Evolutionary conservation across 2,113 vertebrate species (phyloP).

Genomic region (Poeciliopsis turrubarensis): DNA sequence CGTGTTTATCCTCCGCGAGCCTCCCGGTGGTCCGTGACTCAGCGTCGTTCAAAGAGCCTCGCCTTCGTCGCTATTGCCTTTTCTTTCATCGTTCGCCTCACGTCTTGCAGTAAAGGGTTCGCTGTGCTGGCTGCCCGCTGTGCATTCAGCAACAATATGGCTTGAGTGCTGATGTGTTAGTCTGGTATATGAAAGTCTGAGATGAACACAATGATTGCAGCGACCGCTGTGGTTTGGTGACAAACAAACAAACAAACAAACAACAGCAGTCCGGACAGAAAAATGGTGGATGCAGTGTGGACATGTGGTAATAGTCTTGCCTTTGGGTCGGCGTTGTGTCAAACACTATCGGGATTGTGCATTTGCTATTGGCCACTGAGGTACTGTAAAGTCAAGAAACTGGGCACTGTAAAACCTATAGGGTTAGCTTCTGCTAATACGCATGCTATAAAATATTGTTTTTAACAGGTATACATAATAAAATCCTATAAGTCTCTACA

Average conservation of each 20-base stretch:
- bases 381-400: constrained; percentile 47
- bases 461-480: constrained; percentile 58
- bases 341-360: constrained; percentile 66
- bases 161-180: constrained; percentile 48
- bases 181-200: constrained; percentile 56
- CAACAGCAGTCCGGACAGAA: constrained; percentile 36
- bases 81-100: constrained; percentile 27
- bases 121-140: constrained; percentile 37
- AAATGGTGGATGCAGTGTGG: constrained; percentile 12
- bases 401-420: constrained; percentile 60
- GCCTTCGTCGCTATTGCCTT: constrained; percentile 15
- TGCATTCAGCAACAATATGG: constrained; percentile 64
- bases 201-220: constrained; percentile 14
- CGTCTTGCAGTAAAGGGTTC: constrained; percentile 68
- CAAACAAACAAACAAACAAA: constrained; percentile 27
- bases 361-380: constrained; percentile 67
- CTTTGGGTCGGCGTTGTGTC: constrained; percentile 49
- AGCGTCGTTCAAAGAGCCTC: constrained; percentile 26
- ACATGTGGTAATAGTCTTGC: constrained; percentile 54
- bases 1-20: constrained; percentile 33
- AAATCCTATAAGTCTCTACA: constrained; percentile 67
- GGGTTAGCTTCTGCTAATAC: constrained; percentile 51
- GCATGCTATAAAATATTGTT: constrained; percentile 74
- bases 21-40: constrained; percentile 35
- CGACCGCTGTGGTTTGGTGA: constrained; percentile 7